Conservation (phyloP, 2,888 invertebrate genomes). For the Pachycephus smyrnensis region DNA sequence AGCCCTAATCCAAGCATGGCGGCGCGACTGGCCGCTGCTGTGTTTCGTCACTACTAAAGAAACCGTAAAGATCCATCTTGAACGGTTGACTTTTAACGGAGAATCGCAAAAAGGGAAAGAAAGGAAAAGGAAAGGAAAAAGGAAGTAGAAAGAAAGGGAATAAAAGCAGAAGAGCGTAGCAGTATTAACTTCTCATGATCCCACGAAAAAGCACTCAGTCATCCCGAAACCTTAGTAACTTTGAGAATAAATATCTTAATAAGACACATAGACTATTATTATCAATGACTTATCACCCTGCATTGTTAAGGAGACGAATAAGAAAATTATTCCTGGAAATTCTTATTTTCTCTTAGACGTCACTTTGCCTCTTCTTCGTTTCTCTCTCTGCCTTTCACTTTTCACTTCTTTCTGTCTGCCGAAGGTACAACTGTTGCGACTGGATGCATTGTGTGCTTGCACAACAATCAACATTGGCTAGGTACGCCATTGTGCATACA, state of each 20-base stretch:
- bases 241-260: neutral
- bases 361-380: neutral
- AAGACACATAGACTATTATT: neutral
- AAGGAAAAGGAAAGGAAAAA: neutral
- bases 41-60: neutral
- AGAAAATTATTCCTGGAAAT: neutral
- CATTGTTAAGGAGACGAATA: neutral
- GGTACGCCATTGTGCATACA: constrained; percentile 43
- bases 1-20: neutral
- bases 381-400: neutral
- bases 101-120: neutral
- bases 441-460: constrained; percentile 48
- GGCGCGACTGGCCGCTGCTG: neutral
- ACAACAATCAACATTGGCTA: constrained; percentile 52
- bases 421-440: constrained; percentile 32
- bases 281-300: neutral
- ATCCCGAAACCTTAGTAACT: neutral
- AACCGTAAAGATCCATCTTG: neutral
- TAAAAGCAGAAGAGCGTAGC: no score
- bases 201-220: neutral
- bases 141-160: no score
- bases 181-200: neutral
- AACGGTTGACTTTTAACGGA: no score
- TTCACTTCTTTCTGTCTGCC: neutral
- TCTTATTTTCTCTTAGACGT: neutral